Percentiles rank a stretch among this genome's conserved stretches.
Evolutionary conservation across 2,888 invertebrate species (phyloP).

Genomic region (Dilophus febrilis): DNA sequence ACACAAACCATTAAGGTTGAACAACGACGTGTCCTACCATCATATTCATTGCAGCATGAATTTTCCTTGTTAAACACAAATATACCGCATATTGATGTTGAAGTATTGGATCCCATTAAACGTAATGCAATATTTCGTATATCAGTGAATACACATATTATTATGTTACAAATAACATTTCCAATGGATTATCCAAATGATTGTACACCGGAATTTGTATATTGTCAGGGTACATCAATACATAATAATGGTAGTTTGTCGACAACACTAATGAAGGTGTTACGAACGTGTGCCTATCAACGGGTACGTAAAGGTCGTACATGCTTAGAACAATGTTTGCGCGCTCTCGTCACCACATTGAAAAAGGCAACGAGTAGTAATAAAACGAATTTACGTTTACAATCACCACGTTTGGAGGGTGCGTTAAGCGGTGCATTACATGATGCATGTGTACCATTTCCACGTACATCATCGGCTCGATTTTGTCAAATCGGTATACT

Average conservation of each 20-base stretch:
- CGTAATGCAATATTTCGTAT: slow-evolving; percentile 33
- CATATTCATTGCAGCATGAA: slow-evolving; percentile 46
- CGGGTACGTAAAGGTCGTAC: slow-evolving; percentile 71
- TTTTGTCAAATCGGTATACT: slow-evolving; percentile 78
- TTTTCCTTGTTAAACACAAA: slow-evolving; percentile 58
- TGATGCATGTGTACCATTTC: slow-evolving; percentile 83
- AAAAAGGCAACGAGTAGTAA: slow-evolving; percentile 28
- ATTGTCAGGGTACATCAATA: slow-evolving; percentile 47
- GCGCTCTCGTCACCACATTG: slow-evolving; percentile 48
- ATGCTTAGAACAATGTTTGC: slow-evolving; percentile 73
- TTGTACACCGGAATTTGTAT: slow-evolving; percentile 45
- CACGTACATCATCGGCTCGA: slow-evolving; percentile 81
- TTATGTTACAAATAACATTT: slow-evolving; percentile 45
- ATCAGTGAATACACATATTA: slow-evolving; percentile 27
- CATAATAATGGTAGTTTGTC: slow-evolving; percentile 44
- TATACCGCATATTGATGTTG: slow-evolving; percentile 52
- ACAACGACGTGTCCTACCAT: slow-evolving; percentile 7
- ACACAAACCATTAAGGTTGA: no score
- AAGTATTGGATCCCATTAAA: slow-evolving; percentile 32
- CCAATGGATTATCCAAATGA: slow-evolving; percentile 57
- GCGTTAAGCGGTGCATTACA: slow-evolving; percentile 26
- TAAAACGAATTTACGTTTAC: slow-evolving; percentile 24
- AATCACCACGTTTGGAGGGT: slow-evolving; percentile 28
- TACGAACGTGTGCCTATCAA: slow-evolving; percentile 64
- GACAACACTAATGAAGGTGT: slow-evolving; percentile 57